phyloP scores from a whole-genome alignment of 2,888 invertebrate species.

The Diarsia mendica region DNA sequence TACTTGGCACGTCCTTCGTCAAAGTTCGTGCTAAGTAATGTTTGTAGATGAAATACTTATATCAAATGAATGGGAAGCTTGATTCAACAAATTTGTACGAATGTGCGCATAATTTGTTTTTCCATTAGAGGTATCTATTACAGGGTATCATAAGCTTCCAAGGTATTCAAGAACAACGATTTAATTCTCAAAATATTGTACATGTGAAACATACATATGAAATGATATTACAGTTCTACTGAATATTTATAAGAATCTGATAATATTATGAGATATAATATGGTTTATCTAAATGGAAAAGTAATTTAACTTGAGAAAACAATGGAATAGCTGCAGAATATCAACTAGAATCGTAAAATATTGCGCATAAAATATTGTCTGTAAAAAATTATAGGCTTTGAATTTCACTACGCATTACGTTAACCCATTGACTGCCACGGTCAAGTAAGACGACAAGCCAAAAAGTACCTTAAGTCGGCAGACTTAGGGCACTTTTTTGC shows the following conservation, averaged over 20 bases:
- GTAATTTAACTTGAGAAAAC: neutral
- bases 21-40: neutral
- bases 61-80: neutral
- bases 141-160: neutral
- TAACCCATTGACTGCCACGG: no score
- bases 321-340: neutral
- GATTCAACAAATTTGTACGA: neutral
- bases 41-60: neutral
- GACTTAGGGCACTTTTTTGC: no score
- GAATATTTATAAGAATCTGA: constrained; percentile 6
- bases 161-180: neutral
- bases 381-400: neutral
- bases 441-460: no score
- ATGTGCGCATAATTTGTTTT: neutral
- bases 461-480: no score
- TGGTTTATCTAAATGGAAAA: neutral
- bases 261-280: neutral
- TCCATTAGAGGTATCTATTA: neutral
- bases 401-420: neutral
- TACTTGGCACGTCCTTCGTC: no score
- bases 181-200: neutral
- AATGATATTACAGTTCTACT: neutral
- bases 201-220: neutral
- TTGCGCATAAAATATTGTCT: neutral
- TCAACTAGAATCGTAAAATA: neutral